Base-by-base conservation (phyloP, 2,113 vertebrate genomes). In the Brachyhypopomus gauderio region DNA sequence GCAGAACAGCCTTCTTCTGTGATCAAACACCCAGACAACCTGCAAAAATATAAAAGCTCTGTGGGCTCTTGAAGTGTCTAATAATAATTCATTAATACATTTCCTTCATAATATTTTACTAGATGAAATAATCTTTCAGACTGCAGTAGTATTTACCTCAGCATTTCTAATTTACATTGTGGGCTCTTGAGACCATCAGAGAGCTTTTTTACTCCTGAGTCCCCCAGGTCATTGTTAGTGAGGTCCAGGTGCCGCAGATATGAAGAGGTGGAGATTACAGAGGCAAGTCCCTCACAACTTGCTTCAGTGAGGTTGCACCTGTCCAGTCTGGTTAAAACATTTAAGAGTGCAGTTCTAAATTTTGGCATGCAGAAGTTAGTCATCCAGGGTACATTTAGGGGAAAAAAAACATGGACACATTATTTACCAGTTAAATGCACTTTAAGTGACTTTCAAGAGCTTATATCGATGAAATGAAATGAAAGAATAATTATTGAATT, bases 11-110 rank as follows among this genome's bases (percentile, higher is more conserved):
- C 74, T 76, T 59, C 52, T 6, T 34, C 52, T 59, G 55, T 38
- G 74, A 76, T n/a, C 12, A 58, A 27, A 20, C 74, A 59, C 52
- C 74, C 25, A 36, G 52, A 59, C 22, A 62, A 34, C 52, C 52
- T 76, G 23, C 9, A 76, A 14, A 48, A 62, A 23, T 11, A 16
- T 60, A 22, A 4, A 22, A 3, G 23, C n/a, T 62, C 20, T 62
- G 9, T 25, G 16, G 4, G 22, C 30, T 3, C 30, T 30, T 30
- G 30, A 30, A 30, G 30, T 30, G 30, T 30, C 30, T 30, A 2
- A 30, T 30, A 30, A 30, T 30, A 30, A 30, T 30, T 2, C 3
- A 30, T 30, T 30, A 30, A 3, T 30, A 30, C 3, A 30, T 30
- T 30, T 30, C 30, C 30, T 30, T 30, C 30, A 30, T 30, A 30